These are phyloP conservation scores for Melanotus villosus DNA, from an alignment of 2,888 invertebrate species.

Conservation along the genomic window DNA sequence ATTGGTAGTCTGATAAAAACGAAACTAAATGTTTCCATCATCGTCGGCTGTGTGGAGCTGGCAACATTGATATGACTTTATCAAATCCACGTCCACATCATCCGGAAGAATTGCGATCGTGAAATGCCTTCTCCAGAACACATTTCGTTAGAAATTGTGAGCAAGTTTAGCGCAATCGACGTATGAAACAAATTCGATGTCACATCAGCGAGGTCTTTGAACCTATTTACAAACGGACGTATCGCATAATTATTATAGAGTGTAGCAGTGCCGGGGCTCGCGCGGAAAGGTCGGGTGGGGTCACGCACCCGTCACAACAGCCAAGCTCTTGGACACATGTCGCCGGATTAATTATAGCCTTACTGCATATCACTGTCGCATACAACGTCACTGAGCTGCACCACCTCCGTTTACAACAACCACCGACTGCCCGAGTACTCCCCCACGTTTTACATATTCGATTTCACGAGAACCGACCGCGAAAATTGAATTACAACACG, in stretches of 20 bases:
- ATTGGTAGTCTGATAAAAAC: no score
- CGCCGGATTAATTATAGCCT: constrained; percentile 38
- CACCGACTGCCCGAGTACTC: not conserved
- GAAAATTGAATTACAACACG: not conserved
- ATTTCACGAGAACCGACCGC: not conserved
- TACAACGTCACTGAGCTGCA: constrained; percentile 11
- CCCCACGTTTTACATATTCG: not conserved
- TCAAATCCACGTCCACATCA: no score
- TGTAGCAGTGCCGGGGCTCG: constrained; percentile 32
- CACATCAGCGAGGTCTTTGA: constrained; percentile 52
- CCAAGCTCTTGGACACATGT: constrained; percentile 38
- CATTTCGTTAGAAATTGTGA: not conserved
- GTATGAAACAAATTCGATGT: constrained; percentile 27
- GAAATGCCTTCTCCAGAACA: not conserved
- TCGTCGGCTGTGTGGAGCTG: no score
- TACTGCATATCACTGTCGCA: not conserved
- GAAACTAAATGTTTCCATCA: no score
- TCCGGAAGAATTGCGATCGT: not conserved
- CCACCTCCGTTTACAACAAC: not conserved
- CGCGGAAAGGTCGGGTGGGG: constrained; percentile 50
- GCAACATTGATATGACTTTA: no score
- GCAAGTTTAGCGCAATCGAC: constrained; percentile 24
- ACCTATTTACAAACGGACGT: constrained; percentile 56
- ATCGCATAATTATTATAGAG: constrained; percentile 57
- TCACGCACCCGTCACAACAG: constrained; percentile 56